phyloP scores from a whole-genome alignment of 2,888 invertebrate species.

The Homarus gammarus region DNA sequence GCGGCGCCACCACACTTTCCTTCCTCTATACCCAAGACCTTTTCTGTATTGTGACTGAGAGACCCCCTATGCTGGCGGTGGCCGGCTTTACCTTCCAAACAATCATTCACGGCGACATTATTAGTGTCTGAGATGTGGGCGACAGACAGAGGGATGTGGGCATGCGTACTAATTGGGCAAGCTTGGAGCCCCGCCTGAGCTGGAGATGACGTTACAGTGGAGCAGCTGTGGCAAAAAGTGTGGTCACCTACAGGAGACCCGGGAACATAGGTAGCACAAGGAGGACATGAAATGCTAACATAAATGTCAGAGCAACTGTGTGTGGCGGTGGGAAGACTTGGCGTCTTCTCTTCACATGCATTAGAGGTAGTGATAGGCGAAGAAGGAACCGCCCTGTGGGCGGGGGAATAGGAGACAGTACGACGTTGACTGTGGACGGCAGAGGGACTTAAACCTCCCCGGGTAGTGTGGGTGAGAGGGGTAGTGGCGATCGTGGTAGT shows the following conservation, averaged over 20 bases:
- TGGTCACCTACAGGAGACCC: background rate
- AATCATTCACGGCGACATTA: background rate
- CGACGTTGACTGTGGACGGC: too few species aligned
- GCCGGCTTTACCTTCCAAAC: background rate
- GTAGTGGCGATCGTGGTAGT: too few species aligned
- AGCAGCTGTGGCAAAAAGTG: background rate
- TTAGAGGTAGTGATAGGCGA: background rate
- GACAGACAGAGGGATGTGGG: background rate
- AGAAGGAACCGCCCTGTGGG: background rate
- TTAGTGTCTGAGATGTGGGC: background rate
- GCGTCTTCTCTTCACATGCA: too few species aligned
- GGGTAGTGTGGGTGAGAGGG: too few species aligned
- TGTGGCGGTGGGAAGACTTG: too few species aligned
- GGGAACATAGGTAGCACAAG: background rate
- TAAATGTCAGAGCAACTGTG: too few species aligned
- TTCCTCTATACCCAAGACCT: background rate
- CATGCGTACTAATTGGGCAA: background rate
- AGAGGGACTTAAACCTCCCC: too few species aligned
- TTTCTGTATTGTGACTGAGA: background rate
- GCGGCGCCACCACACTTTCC: background rate
- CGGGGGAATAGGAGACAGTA: too few species aligned
- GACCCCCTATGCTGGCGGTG: background rate
- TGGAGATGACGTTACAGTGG: background rate
- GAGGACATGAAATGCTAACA: too few species aligned
- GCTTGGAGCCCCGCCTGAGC: background rate